phyloP scores from a whole-genome alignment of 2,888 invertebrate species.

The Elysia crispata region DNA sequence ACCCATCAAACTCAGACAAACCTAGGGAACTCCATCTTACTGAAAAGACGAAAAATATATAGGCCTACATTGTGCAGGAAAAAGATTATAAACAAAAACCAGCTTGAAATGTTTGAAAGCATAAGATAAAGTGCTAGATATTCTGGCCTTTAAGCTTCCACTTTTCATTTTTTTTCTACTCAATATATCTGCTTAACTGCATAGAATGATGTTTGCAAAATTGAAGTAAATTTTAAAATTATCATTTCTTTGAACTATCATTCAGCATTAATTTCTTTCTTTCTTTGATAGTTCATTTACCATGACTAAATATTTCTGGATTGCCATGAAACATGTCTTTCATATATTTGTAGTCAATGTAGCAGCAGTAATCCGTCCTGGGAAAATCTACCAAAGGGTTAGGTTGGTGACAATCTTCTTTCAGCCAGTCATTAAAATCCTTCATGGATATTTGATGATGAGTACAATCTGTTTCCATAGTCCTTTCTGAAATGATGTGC shows the following conservation, averaged over 20 bases:
- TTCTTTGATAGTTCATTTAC: too few species aligned
- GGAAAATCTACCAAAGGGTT: conserved; percentile 66
- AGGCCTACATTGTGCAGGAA: too few species aligned
- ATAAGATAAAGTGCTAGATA: too few species aligned
- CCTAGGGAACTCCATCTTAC: conserved; percentile 80
- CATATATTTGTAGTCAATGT: conserved; percentile 91
- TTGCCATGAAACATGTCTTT: conserved; percentile 83
- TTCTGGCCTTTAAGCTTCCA: too few species aligned
- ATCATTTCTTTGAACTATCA: too few species aligned
- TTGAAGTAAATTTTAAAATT: too few species aligned
- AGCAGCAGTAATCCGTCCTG: conserved; percentile 83
- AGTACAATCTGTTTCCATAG: conserved; percentile 88
- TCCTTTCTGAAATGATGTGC: conserved; percentile 70
- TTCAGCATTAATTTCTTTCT: too few species aligned
- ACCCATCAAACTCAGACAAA: conserved; percentile 82
- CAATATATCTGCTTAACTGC: too few species aligned
- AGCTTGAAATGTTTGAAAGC: too few species aligned
- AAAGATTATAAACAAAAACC: too few species aligned
- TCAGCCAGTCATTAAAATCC: conserved; percentile 81
- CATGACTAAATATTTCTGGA: conserved; percentile 82
- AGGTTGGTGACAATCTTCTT: conserved; percentile 47
- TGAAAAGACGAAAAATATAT: conserved; percentile 27
- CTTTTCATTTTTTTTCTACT: too few species aligned
- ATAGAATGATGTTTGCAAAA: too few species aligned
- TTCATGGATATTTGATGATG: conserved; percentile 81